These are phyloP conservation scores for Ctenoplectra terminalis DNA, from an alignment of 1,140 invertebrate genomes.

Conservation along the genomic window DNA sequence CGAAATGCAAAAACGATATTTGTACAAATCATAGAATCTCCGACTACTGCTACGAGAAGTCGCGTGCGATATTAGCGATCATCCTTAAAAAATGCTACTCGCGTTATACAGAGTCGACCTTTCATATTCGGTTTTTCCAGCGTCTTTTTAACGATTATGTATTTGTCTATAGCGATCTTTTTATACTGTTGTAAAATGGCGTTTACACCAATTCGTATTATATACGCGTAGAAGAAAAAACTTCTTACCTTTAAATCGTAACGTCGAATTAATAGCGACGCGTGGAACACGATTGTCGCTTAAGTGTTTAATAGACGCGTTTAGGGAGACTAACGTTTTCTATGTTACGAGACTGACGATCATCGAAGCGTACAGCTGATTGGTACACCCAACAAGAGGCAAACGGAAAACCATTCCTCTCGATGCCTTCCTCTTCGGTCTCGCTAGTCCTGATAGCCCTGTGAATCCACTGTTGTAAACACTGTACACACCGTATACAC, in stretches of 20 bases:
- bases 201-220: conserved; percentile 63
- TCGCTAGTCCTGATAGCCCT: not conserved
- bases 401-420: not conserved
- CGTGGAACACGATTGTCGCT: not conserved
- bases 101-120: conserved; percentile 35
- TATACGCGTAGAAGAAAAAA: conserved; percentile 17
- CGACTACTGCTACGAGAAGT: not conserved
- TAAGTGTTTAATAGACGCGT: conserved; percentile 23
- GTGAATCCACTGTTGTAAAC: not conserved
- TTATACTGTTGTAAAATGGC: conserved; percentile 60
- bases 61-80: conserved; percentile 7
- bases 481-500: not conserved
- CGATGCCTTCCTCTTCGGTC: conserved; percentile 16
- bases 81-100: conserved; percentile 9
- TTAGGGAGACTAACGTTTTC: conserved; percentile 59
- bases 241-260: conserved; percentile 44
- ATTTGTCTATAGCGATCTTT: conserved; percentile 55
- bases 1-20: not conserved
- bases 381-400: not conserved
- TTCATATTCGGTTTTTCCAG: conserved; percentile 52
- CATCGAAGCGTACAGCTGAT: conserved; percentile 4
- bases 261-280: conserved; percentile 1
- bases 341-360: conserved; percentile 53
- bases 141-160: conserved; percentile 57
- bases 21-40: no score